phyloP scores from a whole-genome alignment of 1,140 invertebrate genomes.

The Paracyclopina nana region DNA sequence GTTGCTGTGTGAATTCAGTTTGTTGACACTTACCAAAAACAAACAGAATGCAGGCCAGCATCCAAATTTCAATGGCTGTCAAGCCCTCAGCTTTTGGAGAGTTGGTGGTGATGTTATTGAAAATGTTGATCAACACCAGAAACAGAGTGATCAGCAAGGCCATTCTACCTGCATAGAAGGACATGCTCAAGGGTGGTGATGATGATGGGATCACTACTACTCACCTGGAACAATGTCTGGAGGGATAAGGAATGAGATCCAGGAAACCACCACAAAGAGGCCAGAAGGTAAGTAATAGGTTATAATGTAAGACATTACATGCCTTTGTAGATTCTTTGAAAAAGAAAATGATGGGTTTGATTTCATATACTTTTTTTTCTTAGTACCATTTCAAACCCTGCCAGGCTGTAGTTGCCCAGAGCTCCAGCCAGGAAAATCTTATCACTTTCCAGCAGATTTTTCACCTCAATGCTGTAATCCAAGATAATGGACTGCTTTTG shows the following conservation, averaged over 20 bases:
- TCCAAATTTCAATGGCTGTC: slow-evolving; percentile 11
- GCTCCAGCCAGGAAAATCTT: slow-evolving; percentile 4
- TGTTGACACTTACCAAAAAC: slow-evolving; percentile 2
- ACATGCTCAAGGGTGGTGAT: background rate
- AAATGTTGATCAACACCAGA: background rate
- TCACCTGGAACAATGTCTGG: slow-evolving; percentile 16
- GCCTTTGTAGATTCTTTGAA: background rate
- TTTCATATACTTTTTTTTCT: background rate
- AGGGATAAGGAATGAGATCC: slow-evolving; percentile 17
- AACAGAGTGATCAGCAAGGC: background rate
- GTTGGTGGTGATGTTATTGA: background rate
- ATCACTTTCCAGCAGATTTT: background rate
- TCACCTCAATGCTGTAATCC: slow-evolving; percentile 13
- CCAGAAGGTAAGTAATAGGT: slow-evolving; percentile 14
- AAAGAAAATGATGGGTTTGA: background rate
- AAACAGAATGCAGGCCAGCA: slow-evolving; percentile 12
- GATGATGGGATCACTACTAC: background rate
- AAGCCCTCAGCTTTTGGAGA: slow-evolving; percentile 11
- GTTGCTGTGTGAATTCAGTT: background rate
- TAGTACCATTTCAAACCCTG: slow-evolving; percentile 11
- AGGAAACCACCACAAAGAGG: slow-evolving; percentile 16
- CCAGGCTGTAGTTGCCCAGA: slow-evolving; percentile 13
- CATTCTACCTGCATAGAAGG: background rate
- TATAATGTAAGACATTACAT: slow-evolving; percentile 14
- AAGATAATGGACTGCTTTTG: slow-evolving; percentile 6